Base-by-base conservation (phyloP, 2,113 vertebrate species). In the Trematomus loennbergii region DNA sequence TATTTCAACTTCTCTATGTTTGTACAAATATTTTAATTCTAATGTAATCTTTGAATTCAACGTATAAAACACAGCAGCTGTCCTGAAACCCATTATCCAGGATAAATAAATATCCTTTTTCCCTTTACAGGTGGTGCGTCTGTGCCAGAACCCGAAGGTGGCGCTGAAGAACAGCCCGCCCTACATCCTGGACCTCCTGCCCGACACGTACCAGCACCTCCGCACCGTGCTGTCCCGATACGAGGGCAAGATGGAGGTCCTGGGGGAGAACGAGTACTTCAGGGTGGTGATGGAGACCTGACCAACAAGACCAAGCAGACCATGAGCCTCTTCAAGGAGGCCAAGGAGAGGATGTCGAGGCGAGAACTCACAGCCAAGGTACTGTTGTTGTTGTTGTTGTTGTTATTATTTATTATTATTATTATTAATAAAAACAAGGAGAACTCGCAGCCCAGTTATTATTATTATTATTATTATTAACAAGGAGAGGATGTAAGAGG, bases 271-370 rank as follows among this genome's bases (percentile, higher is more conserved):
- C 0, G 98, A 99, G 89, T 99, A 99, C 48, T 99, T 99, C 67
- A 95, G 98, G 0, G 97, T 99, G 25, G 98, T 99, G 91, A 97
- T 99, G 96, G 98, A 99, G 77, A 99, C 89, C 65, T 99, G 91
- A 97, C 96, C 91, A 99, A 99, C 90, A 99, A 99, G 93, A 99
- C 97, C 9, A 99, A 99, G 92, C 98, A 99, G 94, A 99, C 98
- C 73, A 98, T 99, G 93, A 98, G 96, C 91, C 96, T 99, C 33
- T 99, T 99, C 88, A 99, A 99, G 82, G 97, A 99, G 71, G 97
- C 97, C 25, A 99, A 99, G 71, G 98, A 99, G 59, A 87, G 97
- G 88, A 99, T 99, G n/a, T 99, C 1, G 98, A 99, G 90, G 98
- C n/a, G n/a, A 99, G 93, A 99, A 99, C 91, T 98, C 98, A 6